These are phyloP conservation scores for Diorhabda sublineata DNA, from an alignment of 1,140 invertebrate genomes.

Conservation along the genomic window DNA sequence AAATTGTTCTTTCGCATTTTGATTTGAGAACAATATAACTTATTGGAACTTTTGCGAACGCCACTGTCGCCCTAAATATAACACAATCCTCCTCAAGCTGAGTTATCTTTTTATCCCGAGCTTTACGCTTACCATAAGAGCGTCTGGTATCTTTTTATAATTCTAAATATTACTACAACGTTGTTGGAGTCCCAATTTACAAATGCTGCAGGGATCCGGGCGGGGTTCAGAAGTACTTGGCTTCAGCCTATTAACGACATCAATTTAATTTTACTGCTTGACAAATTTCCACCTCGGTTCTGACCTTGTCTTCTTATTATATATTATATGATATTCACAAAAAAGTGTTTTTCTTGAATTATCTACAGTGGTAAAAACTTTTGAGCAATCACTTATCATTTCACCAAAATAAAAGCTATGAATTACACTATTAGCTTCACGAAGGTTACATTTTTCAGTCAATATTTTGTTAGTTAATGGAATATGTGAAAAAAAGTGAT, in stretches of 20 bases:
- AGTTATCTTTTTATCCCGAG: neutral
- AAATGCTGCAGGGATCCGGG: neutral
- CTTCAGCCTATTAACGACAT: neutral
- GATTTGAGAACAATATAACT: no score
- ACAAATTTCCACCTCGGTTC: neutral
- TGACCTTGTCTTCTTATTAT: neutral
- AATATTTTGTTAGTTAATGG: no score
- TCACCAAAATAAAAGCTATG: no score
- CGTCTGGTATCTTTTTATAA: neutral
- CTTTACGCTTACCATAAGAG: neutral
- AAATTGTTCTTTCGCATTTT: no score
- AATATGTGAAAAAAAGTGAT: no score
- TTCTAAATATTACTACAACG: conserved; percentile 1
- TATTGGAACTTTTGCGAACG: neutral
- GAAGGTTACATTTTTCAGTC: no score
- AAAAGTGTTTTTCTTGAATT: no score
- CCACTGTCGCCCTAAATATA: neutral
- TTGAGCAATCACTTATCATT: no score
- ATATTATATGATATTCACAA: neutral
- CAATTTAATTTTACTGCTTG: conserved; percentile 2
- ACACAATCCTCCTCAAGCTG: neutral
- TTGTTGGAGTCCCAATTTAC: neutral
- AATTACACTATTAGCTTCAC: no score
- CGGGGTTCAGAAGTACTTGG: neutral
- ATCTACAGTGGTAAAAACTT: no score